phyloP scores from a whole-genome alignment of 2,113 vertebrate species.

The Dascyllus trimaculatus region DNA sequence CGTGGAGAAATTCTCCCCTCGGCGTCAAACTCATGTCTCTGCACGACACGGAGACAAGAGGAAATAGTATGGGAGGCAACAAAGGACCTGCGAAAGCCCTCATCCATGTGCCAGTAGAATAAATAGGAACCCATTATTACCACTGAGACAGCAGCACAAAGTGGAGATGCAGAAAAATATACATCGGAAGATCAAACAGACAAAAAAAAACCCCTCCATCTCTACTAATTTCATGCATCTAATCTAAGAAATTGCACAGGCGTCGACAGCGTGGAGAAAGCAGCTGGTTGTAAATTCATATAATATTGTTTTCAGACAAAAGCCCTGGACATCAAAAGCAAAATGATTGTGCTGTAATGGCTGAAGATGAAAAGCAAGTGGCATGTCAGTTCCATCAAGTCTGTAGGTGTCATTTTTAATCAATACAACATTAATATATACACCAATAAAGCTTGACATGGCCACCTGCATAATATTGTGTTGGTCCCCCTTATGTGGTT shows the following conservation, averaged over 20 bases:
- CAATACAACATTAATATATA: constrained; percentile 50
- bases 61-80: constrained; percentile 60
- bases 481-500: too few species aligned
- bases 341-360: constrained; percentile 25
- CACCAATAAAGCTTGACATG: too few species aligned
- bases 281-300: constrained; percentile 6
- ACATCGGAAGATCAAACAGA: constrained; percentile 12
- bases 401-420: constrained; percentile 3
- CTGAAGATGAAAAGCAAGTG: not conserved
- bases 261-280: not conserved
- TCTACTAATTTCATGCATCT: constrained; percentile 40
- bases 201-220: constrained; percentile 14
- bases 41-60: constrained; percentile 37
- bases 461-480: too few species aligned
- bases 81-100: constrained; percentile 61
- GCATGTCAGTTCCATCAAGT: constrained; percentile 3
- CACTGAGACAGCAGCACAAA: constrained; percentile 42
- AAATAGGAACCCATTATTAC: constrained; percentile 71
- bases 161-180: constrained; percentile 25
- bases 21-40: constrained; percentile 55
- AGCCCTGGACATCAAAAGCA: constrained; percentile 7
- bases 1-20: constrained; percentile 57
- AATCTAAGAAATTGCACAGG: constrained; percentile 38
- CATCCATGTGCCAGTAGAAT: constrained; percentile 58
- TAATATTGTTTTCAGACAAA: constrained; percentile 11